Percentiles rank a stretch among this genome's conserved stretches.
Evolutionary conservation across 1,140 invertebrate genomes (phyloP).

Genomic region (Dendrolimus punctatus): DNA sequence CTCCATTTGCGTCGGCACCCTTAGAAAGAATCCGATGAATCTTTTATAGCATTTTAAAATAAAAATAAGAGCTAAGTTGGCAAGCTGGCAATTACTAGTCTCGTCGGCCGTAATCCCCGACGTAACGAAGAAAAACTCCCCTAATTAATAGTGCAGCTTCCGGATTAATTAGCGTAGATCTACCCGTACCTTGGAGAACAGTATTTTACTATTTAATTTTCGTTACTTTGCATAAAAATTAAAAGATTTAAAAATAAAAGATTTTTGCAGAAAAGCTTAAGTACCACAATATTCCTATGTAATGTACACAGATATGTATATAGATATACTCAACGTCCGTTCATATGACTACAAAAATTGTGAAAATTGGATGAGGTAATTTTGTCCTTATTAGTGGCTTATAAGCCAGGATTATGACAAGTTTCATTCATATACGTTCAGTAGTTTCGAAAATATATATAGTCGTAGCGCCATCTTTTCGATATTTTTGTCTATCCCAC

Average conservation of each 20-base stretch:
- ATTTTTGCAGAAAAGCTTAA: conserved; percentile 1
- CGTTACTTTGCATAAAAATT: conserved; percentile 1
- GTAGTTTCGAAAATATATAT: too few relatives aligned
- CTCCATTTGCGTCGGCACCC: too few relatives aligned
- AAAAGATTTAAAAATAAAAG: background rate
- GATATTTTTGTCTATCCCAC: too few relatives aligned
- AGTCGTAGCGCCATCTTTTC: too few relatives aligned
- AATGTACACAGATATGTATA: too few relatives aligned
- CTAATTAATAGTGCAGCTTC: conserved; percentile 57
- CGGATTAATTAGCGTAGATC: conserved; percentile 51
- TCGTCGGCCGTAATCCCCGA: conserved; percentile 34
- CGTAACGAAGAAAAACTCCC: conserved; percentile 48
- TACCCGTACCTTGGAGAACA: conserved; percentile 12
- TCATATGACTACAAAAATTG: too few relatives aligned
- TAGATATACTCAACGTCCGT: too few relatives aligned
- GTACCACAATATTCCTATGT: conserved; percentile 2
- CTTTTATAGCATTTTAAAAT: background rate
- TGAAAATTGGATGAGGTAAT: too few relatives aligned
- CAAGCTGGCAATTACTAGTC: conserved; percentile 38
- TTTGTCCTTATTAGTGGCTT: too few relatives aligned
- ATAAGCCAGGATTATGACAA: too few relatives aligned
- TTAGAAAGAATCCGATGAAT: too few relatives aligned
- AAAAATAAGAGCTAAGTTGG: conserved; percentile 11
- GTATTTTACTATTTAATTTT: conserved; percentile 29
- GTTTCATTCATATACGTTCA: too few relatives aligned